Evolutionary conservation across 2,888 invertebrate species (phyloP), one percentile per base, ranked within the genome.

Genomic region (Lithophane ornitopus): DNA sequence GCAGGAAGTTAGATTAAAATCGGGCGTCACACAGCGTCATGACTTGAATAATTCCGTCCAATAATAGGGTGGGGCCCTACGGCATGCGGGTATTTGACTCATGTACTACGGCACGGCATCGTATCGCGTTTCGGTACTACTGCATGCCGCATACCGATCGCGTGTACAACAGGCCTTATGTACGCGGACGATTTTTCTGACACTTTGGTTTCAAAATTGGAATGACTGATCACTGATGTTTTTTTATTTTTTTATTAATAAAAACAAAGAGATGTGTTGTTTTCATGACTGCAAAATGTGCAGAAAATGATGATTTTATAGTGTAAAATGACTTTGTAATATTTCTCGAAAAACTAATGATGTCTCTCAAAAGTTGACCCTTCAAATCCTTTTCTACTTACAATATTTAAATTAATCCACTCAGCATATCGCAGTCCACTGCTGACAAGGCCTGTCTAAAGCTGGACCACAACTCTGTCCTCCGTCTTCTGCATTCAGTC

Each of bases 71-170:
- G 94, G 92, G 91, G 90, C 92, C 93, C 90, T 90, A 87, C 69
- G 85, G 89, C 87, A 94, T 95, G 94, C 95, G 95, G 95, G 95
- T 88, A 92, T 93, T 88, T 90, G 86, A 91, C 89, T 90, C 89
- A 93, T 93, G 93, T 94, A 94, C 94, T 93, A 94, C 86, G 94
- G 93, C 92, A 94, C 93, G 94, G 93, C 91, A 93, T 92, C 91
- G 92, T 91, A 93, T 90, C 89, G 91, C 88, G 86, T 89, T 90
- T 89, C 80, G 84, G 86, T 89, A 89, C 89, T 88, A 92, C 92
- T 92, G 93, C 92, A 91, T 89, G 89, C 89, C 88, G 90, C 92
- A 92, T 94, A 90, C 94, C 94, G 88, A 89, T 87, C 88, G 87
- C 92, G 88, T 93, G 94, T 94, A 90, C 83, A 80, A 81, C 82